phyloP scores from a whole-genome alignment of 2,888 invertebrate species.

The Hermaeophaga mercurialis region DNA sequence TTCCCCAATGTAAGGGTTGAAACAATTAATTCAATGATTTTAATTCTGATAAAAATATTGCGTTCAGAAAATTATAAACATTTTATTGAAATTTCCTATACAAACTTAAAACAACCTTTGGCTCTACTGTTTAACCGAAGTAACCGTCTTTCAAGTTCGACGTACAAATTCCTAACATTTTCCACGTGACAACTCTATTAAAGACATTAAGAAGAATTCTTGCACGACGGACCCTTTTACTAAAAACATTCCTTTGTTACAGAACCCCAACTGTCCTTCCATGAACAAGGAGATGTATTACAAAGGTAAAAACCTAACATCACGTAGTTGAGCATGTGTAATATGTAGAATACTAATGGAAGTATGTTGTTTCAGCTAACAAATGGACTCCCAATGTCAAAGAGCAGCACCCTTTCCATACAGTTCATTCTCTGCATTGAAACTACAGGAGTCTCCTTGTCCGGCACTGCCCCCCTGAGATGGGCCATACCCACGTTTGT shows the following conservation, averaged over 20 bases:
- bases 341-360: slow-evolving; percentile 49
- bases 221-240: slow-evolving; percentile 8
- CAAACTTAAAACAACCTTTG: no score
- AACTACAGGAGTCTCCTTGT: slow-evolving; percentile 18
- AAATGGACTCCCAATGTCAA: slow-evolving; percentile 56
- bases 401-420: slow-evolving; percentile 50
- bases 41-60: no score
- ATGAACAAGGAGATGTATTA: slow-evolving; percentile 91
- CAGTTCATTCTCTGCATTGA: slow-evolving; percentile 51
- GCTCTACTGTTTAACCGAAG: no score
- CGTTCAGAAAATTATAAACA: no score
- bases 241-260: slow-evolving; percentile 49
- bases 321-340: slow-evolving; percentile 31
- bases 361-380: slow-evolving; percentile 56
- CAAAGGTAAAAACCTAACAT: slow-evolving; percentile 66
- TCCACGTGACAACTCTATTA: slow-evolving; percentile 19
- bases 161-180: slow-evolving; percentile 11
- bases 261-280: slow-evolving; percentile 79
- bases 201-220: slow-evolving; percentile 5
- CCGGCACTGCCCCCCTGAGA: neutral
- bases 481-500: slow-evolving; percentile 12
- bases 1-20: no score
- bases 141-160: neutral
- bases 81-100: no score
- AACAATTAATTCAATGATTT: no score